Conservation (phyloP, 1,140 invertebrate genomes). For the Aphelenchoides besseyi region DNA sequence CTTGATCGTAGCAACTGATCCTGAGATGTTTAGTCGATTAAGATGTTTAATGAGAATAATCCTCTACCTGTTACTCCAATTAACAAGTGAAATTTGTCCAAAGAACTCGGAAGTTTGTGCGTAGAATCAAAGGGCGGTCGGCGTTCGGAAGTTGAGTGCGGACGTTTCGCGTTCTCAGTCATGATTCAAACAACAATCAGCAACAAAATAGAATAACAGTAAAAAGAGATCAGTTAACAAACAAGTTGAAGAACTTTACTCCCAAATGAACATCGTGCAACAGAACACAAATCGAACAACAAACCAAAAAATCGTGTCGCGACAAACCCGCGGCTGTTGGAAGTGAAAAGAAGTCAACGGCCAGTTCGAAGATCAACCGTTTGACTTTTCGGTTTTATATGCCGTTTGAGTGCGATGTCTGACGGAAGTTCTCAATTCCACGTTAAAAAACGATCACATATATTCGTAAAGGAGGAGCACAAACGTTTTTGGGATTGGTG, state of each 20-base stretch:
- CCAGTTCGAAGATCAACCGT: background rate
- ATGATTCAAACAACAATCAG: background rate
- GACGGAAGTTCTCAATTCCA: too few relatives aligned
- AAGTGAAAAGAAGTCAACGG: background rate
- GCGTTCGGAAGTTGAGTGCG: background rate
- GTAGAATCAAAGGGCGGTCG: constrained; percentile 36
- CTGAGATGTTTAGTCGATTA: too few relatives aligned
- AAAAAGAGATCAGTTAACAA: background rate
- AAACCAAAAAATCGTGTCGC: background rate
- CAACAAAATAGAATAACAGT: background rate
- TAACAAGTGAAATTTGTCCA: constrained; percentile 67
- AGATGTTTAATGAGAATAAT: too few relatives aligned
- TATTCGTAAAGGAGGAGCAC: too few relatives aligned
- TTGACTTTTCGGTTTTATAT: too few relatives aligned
- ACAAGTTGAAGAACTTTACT: background rate
- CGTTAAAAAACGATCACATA: too few relatives aligned
- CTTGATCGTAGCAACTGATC: constrained; percentile 86
- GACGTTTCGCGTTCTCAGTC: background rate
- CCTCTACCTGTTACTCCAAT: constrained; percentile 82
- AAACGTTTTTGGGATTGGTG: too few relatives aligned
- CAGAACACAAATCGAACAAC: background rate
- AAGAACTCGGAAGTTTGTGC: constrained; percentile 27
- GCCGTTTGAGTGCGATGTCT: too few relatives aligned
- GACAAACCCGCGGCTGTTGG: too few relatives aligned
- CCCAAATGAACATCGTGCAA: background rate